phyloP scores from a whole-genome alignment of 2,797 vertebrate genomes.

The Sebastes trivittatus region DNA sequence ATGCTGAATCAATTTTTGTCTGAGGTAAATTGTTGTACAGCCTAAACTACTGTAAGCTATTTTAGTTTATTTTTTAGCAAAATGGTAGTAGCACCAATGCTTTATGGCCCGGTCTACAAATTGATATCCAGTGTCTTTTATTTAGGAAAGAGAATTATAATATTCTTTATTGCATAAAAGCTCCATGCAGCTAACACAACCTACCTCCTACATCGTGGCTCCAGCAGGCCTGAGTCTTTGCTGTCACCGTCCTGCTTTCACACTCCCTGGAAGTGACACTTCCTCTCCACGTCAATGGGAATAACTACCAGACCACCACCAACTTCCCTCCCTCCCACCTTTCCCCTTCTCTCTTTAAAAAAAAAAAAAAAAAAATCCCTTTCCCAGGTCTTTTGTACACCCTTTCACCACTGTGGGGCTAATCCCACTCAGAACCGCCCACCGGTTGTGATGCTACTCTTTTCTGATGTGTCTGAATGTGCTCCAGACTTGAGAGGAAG shows the following conservation, averaged over 20 bases:
- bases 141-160: not conserved
- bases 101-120: not conserved
- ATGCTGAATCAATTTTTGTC: no score
- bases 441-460: constrained; percentile 57
- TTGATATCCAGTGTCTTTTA: not conserved
- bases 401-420: constrained; percentile 63
- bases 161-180: not conserved
- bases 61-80: no score
- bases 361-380: constrained; percentile 34
- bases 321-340: constrained; percentile 6
- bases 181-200: not conserved
- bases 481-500: constrained; percentile 69
- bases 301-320: constrained; percentile 37
- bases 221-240: not conserved
- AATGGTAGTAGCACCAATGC: not conserved
- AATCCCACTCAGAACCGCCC: constrained; percentile 73
- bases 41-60: no score
- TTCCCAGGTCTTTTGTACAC: constrained; percentile 65
- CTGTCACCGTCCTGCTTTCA: constrained; percentile 34
- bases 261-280: constrained; percentile 66
- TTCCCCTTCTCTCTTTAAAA: constrained; percentile 15
- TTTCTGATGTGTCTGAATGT: constrained; percentile 58
- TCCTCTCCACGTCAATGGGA: constrained; percentile 59
- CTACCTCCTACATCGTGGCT: not conserved
- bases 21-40: no score